Percentiles rank a stretch among this genome's conserved stretches.
These are phyloP conservation scores for Formica aserva DNA, from an alignment of 2,888 invertebrate genomes.

Conservation along the genomic window DNA sequence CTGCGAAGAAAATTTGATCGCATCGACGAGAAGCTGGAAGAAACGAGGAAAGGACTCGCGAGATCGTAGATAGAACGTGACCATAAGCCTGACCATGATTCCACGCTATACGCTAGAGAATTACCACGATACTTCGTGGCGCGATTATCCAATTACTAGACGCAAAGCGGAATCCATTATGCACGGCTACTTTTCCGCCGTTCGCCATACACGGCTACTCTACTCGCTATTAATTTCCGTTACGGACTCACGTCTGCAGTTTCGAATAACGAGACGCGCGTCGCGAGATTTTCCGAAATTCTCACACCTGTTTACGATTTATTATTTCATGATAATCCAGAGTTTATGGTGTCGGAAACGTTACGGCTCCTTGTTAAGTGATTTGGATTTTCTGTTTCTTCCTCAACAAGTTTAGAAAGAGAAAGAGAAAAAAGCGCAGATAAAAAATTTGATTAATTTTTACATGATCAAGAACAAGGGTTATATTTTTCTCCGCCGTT, in stretches of 20 bases:
- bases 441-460: not conserved
- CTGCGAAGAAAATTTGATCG: slow-evolving; percentile 50
- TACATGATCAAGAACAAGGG: not conserved
- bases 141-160: slow-evolving; percentile 74
- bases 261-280: slow-evolving; percentile 50
- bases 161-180: slow-evolving; percentile 71
- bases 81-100: slow-evolving; percentile 66
- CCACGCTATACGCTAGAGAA: slow-evolving; percentile 53
- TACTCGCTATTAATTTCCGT: slow-evolving; percentile 67
- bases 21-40: slow-evolving; percentile 32
- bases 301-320: slow-evolving; percentile 20
- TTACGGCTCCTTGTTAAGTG: not conserved
- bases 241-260: slow-evolving; percentile 56
- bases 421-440: not conserved
- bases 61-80: slow-evolving; percentile 67
- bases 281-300: slow-evolving; percentile 36
- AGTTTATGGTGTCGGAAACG: not conserved
- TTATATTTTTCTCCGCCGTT: not conserved
- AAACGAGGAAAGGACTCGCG: slow-evolving; percentile 56
- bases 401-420: not conserved
- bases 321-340: slow-evolving; percentile 3
- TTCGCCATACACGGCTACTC: slow-evolving; percentile 46
- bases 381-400: not conserved
- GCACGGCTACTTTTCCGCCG: slow-evolving; percentile 59
- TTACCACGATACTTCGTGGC: slow-evolving; percentile 43